Base-by-base conservation (phyloP, 2,113 vertebrate species). In the Sula dactylatra region DNA sequence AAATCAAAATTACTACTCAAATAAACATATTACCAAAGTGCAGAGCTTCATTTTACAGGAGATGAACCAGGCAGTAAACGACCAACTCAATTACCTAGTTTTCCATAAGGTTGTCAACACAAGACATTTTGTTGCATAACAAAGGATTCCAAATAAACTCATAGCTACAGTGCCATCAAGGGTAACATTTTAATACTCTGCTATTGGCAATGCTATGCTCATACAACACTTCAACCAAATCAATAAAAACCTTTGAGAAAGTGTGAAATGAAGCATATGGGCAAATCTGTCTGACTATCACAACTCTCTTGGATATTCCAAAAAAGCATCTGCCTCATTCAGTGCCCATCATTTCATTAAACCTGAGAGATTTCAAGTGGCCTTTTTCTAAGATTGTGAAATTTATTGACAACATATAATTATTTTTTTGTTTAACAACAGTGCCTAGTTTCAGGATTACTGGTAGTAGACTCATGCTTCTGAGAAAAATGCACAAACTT, bases 191-290 rank as follows among this genome's bases (percentile, higher is more conserved):
- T 95, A 90, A 92, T 91, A 91, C 44, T 94, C 61, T 21, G 40
- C 17, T 95, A 59, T 54, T 96, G 88, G 86, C 95, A 97, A 84
- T 84, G 72, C 21, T 93, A 44, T 44, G 58, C 22, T 91, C 58
- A 69, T 50, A 42, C 34, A 97, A 93, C 86, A 84, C 72, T 95
- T 86, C 1, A 88, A 90, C 42, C 58, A 87, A 96, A 94, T 69
- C 82, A 94, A 91, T 82, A 97, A 84, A 94, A 97, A 91, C 65
- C 86, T 89, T 87, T 69, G 56, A 56, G 86, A 76, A 95, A 94
- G 91, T 88, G 88, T 92, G 95, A 97, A 95, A 94, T 79, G 9
- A 85, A 96, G 40, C 94, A 96, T 96, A 95, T 92, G 91, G 83
- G 52, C 52, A 92, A 93, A 92, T 92, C 80, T 90, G 58, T 65